phyloP scores from a whole-genome alignment of 2,113 vertebrate species.

The Craseonycteris thonglongyai region DNA sequence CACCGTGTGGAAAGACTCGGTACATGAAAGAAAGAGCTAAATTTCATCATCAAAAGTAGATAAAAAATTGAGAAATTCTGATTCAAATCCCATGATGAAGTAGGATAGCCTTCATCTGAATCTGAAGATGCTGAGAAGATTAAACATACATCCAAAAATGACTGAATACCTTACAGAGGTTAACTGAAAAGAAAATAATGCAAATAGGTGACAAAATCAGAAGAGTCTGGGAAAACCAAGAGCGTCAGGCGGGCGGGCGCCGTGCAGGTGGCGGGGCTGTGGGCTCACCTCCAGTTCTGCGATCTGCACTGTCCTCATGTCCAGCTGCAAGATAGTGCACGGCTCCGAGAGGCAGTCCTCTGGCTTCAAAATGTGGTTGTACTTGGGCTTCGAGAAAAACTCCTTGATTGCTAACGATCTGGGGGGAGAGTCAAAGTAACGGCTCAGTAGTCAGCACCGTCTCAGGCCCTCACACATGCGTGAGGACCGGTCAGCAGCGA shows the following conservation, averaged over 20 bases:
- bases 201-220: not conserved
- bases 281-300: slow-evolving; percentile 81
- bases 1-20: not conserved
- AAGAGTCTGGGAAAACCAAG: not conserved
- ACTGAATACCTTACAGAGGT: not conserved
- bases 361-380: slow-evolving; percentile 80
- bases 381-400: slow-evolving; percentile 86
- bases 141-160: not conserved
- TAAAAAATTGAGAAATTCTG: not conserved
- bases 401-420: slow-evolving; percentile 84
- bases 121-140: not conserved
- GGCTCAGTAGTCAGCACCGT: not conserved
- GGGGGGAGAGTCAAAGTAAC: not conserved
- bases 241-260: no score
- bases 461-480: not conserved
- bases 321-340: slow-evolving; percentile 75
- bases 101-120: not conserved
- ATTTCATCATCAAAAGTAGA: not conserved
- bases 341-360: slow-evolving; percentile 81
- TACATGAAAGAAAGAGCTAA: not conserved
- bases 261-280: no score
- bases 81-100: not conserved
- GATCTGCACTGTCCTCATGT: slow-evolving; percentile 84
- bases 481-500: not conserved
- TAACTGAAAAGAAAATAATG: not conserved